Conservation (phyloP, 2,888 invertebrate genomes). For the Cheilosia pagana region DNA sequence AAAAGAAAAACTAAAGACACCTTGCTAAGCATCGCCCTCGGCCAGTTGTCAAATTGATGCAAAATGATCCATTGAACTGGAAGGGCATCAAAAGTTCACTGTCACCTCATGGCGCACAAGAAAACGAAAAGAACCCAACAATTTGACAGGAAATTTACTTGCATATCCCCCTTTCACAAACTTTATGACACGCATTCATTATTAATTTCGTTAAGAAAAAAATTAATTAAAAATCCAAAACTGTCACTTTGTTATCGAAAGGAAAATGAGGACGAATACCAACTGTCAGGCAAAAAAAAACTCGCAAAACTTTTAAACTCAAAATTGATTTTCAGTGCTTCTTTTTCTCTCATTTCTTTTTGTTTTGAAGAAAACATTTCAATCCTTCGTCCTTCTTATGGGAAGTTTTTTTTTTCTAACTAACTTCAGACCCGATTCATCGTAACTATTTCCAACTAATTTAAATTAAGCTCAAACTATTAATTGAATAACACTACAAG, state of each 20-base stretch:
- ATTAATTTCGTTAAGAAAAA: neutral
- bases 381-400: constrained; percentile 22
- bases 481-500: constrained; percentile 71
- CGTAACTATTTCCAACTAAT: constrained; percentile 71
- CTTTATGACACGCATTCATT: constrained; percentile 52
- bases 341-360: no score
- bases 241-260: constrained; percentile 29
- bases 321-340: constrained; percentile 47
- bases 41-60: no score
- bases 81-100: no score
- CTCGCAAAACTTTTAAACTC: constrained; percentile 50
- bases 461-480: constrained; percentile 71
- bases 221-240: constrained; percentile 59
- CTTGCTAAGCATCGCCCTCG: no score
- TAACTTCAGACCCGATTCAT: constrained; percentile 50
- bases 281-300: constrained; percentile 1
- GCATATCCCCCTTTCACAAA: constrained; percentile 13
- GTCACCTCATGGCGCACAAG: no score
- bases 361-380: constrained; percentile 38
- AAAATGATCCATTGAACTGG: no score
- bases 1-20: no score
- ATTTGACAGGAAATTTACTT: constrained; percentile 1
- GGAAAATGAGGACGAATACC: neutral
- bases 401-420: constrained; percentile 17
- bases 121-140: no score